Percentiles rank a stretch among this genome's conserved stretches.
These are phyloP conservation scores for Rallus crepitans DNA, from an alignment of 2,797 vertebrate species.

Conservation along the genomic window DNA sequence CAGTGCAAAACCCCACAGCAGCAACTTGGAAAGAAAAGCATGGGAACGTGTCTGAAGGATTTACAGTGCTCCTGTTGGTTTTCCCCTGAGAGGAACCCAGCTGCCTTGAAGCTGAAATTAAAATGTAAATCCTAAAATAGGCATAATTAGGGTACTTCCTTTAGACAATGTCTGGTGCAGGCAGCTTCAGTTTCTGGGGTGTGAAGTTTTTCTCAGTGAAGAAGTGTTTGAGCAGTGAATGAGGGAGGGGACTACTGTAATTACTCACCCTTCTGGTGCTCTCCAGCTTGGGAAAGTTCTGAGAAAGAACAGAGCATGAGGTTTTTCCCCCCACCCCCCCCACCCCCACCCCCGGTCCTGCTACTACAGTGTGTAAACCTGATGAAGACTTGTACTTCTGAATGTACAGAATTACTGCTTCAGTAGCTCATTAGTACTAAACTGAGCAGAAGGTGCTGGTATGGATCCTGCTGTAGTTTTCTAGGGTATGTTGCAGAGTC, in stretches of 20 bases:
- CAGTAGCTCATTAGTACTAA: background rate
- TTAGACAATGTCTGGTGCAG: conserved; percentile 25
- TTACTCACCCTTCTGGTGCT: background rate
- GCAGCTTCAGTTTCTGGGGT: background rate
- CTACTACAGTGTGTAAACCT: background rate
- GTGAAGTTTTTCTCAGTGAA: background rate
- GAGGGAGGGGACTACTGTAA: background rate
- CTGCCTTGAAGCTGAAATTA: conserved; percentile 67
- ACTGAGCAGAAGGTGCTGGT: background rate
- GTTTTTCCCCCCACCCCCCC: background rate
- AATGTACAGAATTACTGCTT: background rate
- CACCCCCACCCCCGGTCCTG: background rate
- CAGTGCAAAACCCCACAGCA: background rate
- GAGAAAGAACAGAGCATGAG: background rate
- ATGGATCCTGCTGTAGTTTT: background rate
- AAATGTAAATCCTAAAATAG: conserved; percentile 67
- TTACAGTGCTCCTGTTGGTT: conserved; percentile 19
- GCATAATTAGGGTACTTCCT: conserved; percentile 52
- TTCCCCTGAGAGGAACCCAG: conserved; percentile 37
- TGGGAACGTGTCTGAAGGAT: background rate
- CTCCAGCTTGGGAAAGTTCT: background rate
- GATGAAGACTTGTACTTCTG: background rate
- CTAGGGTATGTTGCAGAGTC: background rate
- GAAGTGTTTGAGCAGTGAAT: background rate
- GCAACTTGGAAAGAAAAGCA: background rate